Conservation (phyloP, 2,113 vertebrate genomes). For the Paramisgurnus dabryanus region DNA sequence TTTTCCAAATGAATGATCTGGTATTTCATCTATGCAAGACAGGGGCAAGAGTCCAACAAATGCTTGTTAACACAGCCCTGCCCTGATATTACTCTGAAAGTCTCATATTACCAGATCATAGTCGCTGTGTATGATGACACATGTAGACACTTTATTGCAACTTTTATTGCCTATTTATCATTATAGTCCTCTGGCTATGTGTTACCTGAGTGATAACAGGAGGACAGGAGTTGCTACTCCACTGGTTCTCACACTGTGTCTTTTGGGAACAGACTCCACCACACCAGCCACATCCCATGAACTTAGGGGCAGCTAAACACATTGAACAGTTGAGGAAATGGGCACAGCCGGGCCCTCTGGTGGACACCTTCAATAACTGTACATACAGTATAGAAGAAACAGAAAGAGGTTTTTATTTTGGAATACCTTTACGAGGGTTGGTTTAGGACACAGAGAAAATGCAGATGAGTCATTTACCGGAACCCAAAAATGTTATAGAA, state of each 20-base stretch:
- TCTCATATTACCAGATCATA: not conserved
- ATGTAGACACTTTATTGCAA: constrained; percentile 4
- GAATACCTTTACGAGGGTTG: too few relatives aligned
- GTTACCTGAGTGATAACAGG: constrained; percentile 84
- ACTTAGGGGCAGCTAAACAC: constrained; percentile 81
- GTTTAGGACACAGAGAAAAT: not conserved
- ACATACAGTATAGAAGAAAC: not conserved
- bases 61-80: constrained; percentile 4
- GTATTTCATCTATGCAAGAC: not conserved
- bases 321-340: constrained; percentile 84
- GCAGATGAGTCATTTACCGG: not conserved
- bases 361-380: constrained; percentile 83
- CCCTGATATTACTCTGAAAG: not conserved
- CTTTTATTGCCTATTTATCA: constrained; percentile 6
- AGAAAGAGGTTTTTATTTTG: not conserved
- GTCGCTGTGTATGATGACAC: not conserved
- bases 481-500: not conserved
- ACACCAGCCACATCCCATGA: constrained; percentile 95
- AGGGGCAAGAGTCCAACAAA: not conserved
- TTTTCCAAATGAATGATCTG: not conserved
- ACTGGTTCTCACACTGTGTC: constrained; percentile 73
- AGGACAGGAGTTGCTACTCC: constrained; percentile 78
- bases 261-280: constrained; percentile 69
- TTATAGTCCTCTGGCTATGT: not conserved
- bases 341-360: constrained; percentile 85